phyloP scores from a whole-genome alignment of 2,888 invertebrate genomes.

The Linnaemya tessellans region DNA sequence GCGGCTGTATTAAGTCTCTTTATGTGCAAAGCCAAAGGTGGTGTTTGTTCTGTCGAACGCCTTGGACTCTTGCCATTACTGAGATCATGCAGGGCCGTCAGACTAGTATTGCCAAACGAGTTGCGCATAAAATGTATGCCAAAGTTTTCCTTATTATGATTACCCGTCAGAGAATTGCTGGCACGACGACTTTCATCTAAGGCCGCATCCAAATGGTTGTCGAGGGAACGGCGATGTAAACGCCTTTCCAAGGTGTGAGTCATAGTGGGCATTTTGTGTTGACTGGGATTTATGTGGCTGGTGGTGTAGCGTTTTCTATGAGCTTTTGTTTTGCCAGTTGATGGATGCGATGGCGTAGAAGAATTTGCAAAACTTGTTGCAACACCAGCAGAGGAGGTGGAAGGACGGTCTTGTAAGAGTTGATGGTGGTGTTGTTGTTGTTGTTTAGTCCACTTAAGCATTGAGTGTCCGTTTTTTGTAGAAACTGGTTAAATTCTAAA shows the following conservation, averaged over 20 bases:
- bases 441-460: slow-evolving; percentile 71
- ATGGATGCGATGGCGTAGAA: neutral
- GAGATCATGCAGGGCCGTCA: slow-evolving; percentile 81
- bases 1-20: slow-evolving; percentile 50
- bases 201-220: slow-evolving; percentile 75
- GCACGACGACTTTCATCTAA: slow-evolving; percentile 74
- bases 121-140: slow-evolving; percentile 80
- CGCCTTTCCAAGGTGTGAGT: slow-evolving; percentile 77
- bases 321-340: neutral
- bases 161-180: slow-evolving; percentile 75
- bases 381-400: slow-evolving; percentile 4
- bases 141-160: slow-evolving; percentile 82
- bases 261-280: slow-evolving; percentile 80
- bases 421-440: slow-evolving; percentile 64
- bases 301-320: slow-evolving; percentile 61
- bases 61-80: slow-evolving; percentile 81
- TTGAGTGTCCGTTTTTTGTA: slow-evolving; percentile 33
- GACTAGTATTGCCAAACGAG: slow-evolving; percentile 79
- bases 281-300: neutral
- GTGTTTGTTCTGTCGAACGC: slow-evolving; percentile 74
- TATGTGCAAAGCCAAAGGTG: slow-evolving; percentile 62
- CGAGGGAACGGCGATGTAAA: slow-evolving; percentile 80
- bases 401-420: slow-evolving; percentile 43
- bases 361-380: neutral
- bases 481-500: slow-evolving; percentile 14